phyloP scores from a whole-genome alignment of 2,888 invertebrate species.

The Nemapogon koenigi region DNA sequence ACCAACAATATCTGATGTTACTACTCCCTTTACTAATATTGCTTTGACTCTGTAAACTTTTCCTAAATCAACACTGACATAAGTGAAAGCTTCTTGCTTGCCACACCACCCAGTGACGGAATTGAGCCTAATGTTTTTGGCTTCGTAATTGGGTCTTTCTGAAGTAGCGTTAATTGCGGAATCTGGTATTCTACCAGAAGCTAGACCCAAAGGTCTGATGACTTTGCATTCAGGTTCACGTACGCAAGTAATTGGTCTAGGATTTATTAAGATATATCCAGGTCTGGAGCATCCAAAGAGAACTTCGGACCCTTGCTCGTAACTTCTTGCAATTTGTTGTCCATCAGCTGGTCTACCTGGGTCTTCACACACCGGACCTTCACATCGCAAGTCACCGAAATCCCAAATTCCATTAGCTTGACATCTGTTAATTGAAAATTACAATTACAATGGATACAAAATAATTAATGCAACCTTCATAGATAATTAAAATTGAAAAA shows the following conservation, averaged over 20 bases:
- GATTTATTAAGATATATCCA: slow-evolving; percentile 92
- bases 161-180: slow-evolving; percentile 95
- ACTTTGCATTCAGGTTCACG: slow-evolving; percentile 94
- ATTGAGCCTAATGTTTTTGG: slow-evolving; percentile 85
- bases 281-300: slow-evolving; percentile 89
- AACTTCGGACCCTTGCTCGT: slow-evolving; percentile 90
- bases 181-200: slow-evolving; percentile 92
- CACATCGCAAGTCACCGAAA: slow-evolving; percentile 93
- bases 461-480: too few species aligned
- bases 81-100: slow-evolving; percentile 96
- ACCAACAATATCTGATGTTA: slow-evolving; percentile 94
- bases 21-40: slow-evolving; percentile 91
- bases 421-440: slow-evolving; percentile 65
- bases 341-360: slow-evolving; percentile 95
- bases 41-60: slow-evolving; percentile 92
- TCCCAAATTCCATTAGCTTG: slow-evolving; percentile 95
- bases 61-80: slow-evolving; percentile 93
- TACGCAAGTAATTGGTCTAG: slow-evolving; percentile 87
- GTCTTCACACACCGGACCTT: slow-evolving; percentile 96
- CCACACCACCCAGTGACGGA: slow-evolving; percentile 97
- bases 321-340: slow-evolving; percentile 81
- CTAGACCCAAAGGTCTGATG: slow-evolving; percentile 87
- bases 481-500: background rate
- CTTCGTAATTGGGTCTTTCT: slow-evolving; percentile 91
- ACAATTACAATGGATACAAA: background rate